phyloP scores from a whole-genome alignment of 2,113 vertebrate genomes.

The Daubentonia madagascariensis region DNA sequence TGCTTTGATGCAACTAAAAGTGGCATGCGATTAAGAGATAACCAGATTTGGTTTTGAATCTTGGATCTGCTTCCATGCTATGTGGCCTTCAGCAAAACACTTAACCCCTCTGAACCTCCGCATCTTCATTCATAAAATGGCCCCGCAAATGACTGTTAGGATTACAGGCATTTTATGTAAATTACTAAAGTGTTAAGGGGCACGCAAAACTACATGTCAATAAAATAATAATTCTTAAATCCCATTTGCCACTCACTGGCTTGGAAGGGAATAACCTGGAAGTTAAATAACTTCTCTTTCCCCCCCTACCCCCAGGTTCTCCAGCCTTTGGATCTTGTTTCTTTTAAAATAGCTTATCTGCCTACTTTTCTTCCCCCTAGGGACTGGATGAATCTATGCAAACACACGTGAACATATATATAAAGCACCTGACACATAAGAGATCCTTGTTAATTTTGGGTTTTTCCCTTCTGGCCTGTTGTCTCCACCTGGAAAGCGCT shows the following conservation, averaged over 20 bases:
- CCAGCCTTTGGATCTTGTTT: background rate
- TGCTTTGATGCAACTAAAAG: background rate
- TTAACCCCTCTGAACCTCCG: background rate
- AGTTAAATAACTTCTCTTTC: background rate
- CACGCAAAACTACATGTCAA: background rate
- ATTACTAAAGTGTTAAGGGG: background rate
- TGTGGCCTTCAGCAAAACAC: background rate
- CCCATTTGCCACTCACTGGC: background rate
- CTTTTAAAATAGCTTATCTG: background rate
- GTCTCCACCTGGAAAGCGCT: background rate
- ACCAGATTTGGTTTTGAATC: background rate
- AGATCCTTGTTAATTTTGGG: background rate
- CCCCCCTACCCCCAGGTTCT: too few relatives aligned
- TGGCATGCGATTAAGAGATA: background rate
- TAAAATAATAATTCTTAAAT: background rate
- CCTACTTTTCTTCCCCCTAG: background rate
- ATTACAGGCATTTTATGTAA: background rate
- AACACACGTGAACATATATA: background rate
- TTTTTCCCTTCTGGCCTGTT: background rate
- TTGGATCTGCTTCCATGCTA: background rate
- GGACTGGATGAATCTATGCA: background rate
- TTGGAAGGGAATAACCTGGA: background rate
- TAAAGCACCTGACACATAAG: background rate
- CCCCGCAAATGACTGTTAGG: background rate
- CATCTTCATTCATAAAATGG: background rate